Evolutionary conservation across 2,888 invertebrate genomes (phyloP), one percentile per base, ranked within the genome.

Genomic region (Trissolcus japonicus): DNA sequence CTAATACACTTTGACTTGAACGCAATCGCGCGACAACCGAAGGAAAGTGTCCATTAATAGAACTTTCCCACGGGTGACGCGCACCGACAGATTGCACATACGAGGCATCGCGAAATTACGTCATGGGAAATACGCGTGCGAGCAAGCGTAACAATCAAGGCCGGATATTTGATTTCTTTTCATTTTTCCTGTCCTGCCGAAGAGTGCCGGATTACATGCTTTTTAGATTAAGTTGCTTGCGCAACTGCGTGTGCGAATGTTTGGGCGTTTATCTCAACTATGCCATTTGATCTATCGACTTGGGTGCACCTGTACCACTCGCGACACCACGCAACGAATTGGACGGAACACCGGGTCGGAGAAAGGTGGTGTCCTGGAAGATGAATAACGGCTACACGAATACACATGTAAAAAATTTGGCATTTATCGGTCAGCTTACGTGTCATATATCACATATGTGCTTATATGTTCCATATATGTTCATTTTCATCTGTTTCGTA

Each of bases 201-300:
- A 60, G 71, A 54, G 51, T 69, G 55, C 72, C 53, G 63, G 76
- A 74, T 82, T 74, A 76, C 76, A 76, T 65, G 61, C 61, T 74
- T 76, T 72, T 76, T 55, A 61, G 76, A 80, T 81, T 78, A 80
- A 57, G 56, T 35, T 7, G 14, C n/a, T 80, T 80, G 57, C 69
- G 62, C 72, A 80, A 80, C 50, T 56, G 25, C 60, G 54, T 60
- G 16, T 35, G 48, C 56, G 50, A 55, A 66, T 61, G 65, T 60
- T 66, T 71, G 53, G 76, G 43, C 55, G 61, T 53, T 71, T 61
- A 71, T 76, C 69, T 76, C 21, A 16, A 43, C 17, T 19, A 65
- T 48, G 51, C 16, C n/a, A 29, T 25, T 46, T 56, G 35, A 57
- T 66, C 69, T 51, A 69, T 76, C 35, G 43, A 25, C 35, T 21